Base-by-base conservation (phyloP, 2,797 vertebrate species). In the Erethizon dorsatum region DNA sequence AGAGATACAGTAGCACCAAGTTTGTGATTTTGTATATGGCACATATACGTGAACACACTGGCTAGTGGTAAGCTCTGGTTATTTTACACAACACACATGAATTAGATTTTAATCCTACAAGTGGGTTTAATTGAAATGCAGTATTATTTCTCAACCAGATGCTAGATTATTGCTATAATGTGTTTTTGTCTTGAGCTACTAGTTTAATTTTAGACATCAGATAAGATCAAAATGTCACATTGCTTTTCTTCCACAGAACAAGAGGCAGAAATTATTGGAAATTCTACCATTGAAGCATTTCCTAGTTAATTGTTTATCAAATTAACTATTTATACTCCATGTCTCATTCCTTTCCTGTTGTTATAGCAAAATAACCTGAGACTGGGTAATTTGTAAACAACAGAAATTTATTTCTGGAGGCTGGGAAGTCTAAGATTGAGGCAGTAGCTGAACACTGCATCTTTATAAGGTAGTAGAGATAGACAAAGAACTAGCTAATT, bases 141-240 rank as follows among this genome's bases (percentile, higher is more conserved):
- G 31, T 92, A 61, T 89, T 94, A 33, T 0, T 37, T 97, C 47
- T 88, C 54, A 67, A 1, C 17, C 83, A 96, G 57, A 85, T 90
- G 56, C 31, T 94, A 83, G 50, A 41, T 91, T 89, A 3, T 82
- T 95, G 52, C 37, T 90, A 1, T 71, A 71, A n/a, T 67, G 13
- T 88, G 24, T 94, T 95, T 83, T 56, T 92, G 17, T 83, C n/a
- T 90, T 93, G 85, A 86, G 50, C 75, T 73, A 47, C 82, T 96
- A 17, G 24, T 83, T 93, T 96, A 56, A 73, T 75, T 95, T 84
- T 96, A 61, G 57, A 80, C 47, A 33, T 77, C 54, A 37, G 83
- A 54, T 88, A 50, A 83, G 20, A 65, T 96, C 61, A 92, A 86
- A 59, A 45, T 84, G 65, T 92, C 22, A 37, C 52, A 50, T 90